A percentile compares a stretch with the other conserved stretches of the same genome.
Conservation (phyloP, 1,140 invertebrate genomes). For the Drosophila repletoides region DNA sequence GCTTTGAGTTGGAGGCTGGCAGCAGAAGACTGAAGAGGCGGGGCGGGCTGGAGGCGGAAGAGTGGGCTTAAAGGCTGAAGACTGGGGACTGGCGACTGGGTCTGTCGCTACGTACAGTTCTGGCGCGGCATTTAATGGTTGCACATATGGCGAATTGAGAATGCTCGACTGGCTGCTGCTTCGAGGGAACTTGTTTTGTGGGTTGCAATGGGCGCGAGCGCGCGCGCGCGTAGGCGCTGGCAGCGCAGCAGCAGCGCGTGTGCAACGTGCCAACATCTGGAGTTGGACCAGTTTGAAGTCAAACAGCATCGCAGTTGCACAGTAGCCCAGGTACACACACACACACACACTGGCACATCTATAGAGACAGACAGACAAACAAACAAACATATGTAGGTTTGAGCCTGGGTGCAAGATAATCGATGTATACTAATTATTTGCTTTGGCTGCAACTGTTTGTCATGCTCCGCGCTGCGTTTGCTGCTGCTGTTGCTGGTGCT, state of each 20-base stretch:
- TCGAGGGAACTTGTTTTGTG: conserved; percentile 72
- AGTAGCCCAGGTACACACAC: conserved; percentile 56
- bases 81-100: conserved; percentile 21
- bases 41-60: too few species aligned
- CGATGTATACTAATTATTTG: conserved; percentile 81
- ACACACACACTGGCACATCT: not conserved
- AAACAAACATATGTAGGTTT: conserved; percentile 13
- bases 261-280: conserved; percentile 74
- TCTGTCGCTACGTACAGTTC: conserved; percentile 61
- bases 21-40: too few species aligned
- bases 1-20: conserved; percentile 21
- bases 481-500: not conserved
- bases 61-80: too few species aligned
- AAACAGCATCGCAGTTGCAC: conserved; percentile 30
- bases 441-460: conserved; percentile 80
- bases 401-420: conserved; percentile 69
- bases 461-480: conserved; percentile 53
- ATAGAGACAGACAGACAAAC: not conserved
- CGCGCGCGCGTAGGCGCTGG: conserved; percentile 66
- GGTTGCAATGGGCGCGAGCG: conserved; percentile 59
- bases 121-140: conserved; percentile 60
- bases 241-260: conserved; percentile 51
- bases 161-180: conserved; percentile 14
- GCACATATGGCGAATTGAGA: conserved; percentile 59
- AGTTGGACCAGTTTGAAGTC: conserved; percentile 62